Evolutionary conservation across 1,140 invertebrate species (phyloP), one percentile per base, ranked within the genome.

Genomic region (Neomicropteryx cornuta): DNA sequence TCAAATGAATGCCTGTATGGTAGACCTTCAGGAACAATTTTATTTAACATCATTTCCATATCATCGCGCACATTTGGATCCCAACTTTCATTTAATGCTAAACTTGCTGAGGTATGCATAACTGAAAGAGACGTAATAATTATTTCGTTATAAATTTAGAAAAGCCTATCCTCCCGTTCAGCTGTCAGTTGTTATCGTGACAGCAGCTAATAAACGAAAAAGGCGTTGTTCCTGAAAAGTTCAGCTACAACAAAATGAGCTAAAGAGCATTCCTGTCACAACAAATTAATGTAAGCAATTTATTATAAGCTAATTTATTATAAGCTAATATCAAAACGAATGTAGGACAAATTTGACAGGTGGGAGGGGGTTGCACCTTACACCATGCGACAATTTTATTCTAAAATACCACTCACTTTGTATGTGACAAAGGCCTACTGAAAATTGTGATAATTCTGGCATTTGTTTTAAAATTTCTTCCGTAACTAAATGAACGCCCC

Each of bases 31-130:
- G 93, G 93, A 71, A 96, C 87, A 68, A 96, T 89, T 82, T 92
- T 94, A 69, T 95, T 94, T 60, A 97, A 75, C 87, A 96, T 95
- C 88, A 93, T 96, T 72, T 96, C 91, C 87, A 95, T 94, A 59
- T 97, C 93, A 59, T 92, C 88, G 68, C 89, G 79, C 33, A 94
- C 91, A 72, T 94, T 88, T 48, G 90, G 89, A 74, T 96, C 90
- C 90, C 92, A 96, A 70, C 91, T 95, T 75, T 97, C 92, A 69
- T 96, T 96, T 59, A 97, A 72, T 47, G 90, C 89, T 60, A 97
- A 75, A 76, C 91, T 95, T 56, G 92, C 92, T 56, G 91, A 95
- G 54, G 91, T 97, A 69, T 97, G 91, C 67, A 95, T 81, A 68
- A 96, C 91, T 95, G 71, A 44, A 83, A 85, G 50, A 48, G 55